Evolutionary conservation across 1,140 invertebrate genomes (phyloP), one percentile per base, ranked within the genome.

Genomic region (Olivierus martensii): DNA sequence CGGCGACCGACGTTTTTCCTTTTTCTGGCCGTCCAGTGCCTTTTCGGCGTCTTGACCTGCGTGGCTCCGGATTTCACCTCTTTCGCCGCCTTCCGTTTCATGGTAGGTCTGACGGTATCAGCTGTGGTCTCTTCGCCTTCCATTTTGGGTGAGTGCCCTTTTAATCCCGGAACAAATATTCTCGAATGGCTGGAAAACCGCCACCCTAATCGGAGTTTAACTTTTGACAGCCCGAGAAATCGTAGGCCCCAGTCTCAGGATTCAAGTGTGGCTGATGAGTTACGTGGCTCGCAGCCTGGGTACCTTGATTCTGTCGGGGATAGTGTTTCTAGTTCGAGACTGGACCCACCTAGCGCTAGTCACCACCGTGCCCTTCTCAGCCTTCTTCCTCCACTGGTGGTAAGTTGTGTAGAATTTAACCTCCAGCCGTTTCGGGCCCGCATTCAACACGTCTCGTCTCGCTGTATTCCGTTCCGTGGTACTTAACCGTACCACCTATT

Each of bases 311-410:
- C 66, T 89, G 2, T 75, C 83, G 19, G 75, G 75, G 7, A 75
- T 87, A 1, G 83, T 85, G 3, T 87, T 83, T 62, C 61, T 79
- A 14, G 75, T 88, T 47, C 69, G 82, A 3, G 81, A 86, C 62
- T 90, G 85, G 85, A 73, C 82, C 45, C 76, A 80, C 43, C 68
- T 88, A 9, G 80, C 84, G 0, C 63, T 89, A 44, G 78, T 81
- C 1, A 89, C 85, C 3, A 87, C 87, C 5, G 66, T 82, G 7
- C 88, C 89, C 3, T 92, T 91, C 65, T 72, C 83, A 37, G 65
- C 83, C 0, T 89, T 88, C 61, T 88, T 86, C 60, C 67, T 84
- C 3, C 90, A 88, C 61, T 85, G 85, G 80, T 85, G 76, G 76
- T 79, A 69, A 71, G 69, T 63, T 34, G 39, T 21, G 36, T 35